These are phyloP conservation scores for Camarhynchus parvulus DNA, from an alignment of 2,113 vertebrate species.

Conservation along the genomic window DNA sequence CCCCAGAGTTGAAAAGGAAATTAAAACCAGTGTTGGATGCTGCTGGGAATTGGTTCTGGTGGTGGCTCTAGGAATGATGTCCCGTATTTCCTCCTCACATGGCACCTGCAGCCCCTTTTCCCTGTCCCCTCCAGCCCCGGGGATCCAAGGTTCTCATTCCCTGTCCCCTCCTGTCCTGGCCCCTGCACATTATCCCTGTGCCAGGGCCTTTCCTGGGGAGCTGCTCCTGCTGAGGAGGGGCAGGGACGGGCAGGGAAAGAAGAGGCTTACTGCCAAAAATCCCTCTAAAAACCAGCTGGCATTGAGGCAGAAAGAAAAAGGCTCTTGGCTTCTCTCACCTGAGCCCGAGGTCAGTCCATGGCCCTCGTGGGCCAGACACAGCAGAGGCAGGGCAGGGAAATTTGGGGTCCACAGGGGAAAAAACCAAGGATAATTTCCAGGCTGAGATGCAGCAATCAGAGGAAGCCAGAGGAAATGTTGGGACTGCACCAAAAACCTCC, in stretches of 20 bases:
- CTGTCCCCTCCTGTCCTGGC: not conserved
- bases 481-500: not conserved
- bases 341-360: not conserved
- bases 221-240: not conserved
- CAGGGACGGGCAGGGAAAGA: rapidly evolving
- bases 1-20: not conserved
- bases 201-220: not conserved
- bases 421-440: not conserved
- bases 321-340: not conserved
- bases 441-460: not conserved
- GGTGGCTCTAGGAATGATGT: not conserved
- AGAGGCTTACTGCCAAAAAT: not conserved
- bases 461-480: not conserved
- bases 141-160: not conserved
- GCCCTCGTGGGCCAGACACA: not conserved
- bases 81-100: rapidly evolving
- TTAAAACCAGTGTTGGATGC: not conserved
- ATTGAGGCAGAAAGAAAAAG: not conserved
- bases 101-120: not conserved
- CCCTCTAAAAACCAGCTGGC: not conserved
- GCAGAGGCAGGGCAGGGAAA: not conserved
- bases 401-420: not conserved
- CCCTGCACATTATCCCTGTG: not conserved
- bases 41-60: not conserved
- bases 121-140: not conserved